Evolutionary conservation across 2,113 vertebrate genomes (phyloP), one percentile per base, ranked within the genome.

Genomic region (Cephalopholis sonnerati): DNA sequence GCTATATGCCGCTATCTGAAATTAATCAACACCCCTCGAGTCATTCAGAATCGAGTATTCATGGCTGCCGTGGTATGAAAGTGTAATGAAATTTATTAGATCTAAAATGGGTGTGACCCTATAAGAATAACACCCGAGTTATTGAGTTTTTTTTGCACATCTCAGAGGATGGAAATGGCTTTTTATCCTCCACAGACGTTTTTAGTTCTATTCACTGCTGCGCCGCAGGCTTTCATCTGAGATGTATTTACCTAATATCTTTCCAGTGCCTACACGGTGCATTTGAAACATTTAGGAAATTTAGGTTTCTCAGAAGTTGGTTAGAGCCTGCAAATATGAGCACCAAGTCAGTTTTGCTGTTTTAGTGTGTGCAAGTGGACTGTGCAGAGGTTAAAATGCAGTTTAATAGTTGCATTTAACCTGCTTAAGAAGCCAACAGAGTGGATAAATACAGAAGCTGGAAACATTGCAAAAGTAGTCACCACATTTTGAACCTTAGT

Each of bases 21-120:
- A 91, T 91, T 84, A 90, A 91, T 90, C 92, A 79, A 77, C 80
- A 79, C 46, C 80, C 84, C 80, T 59, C 25, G 15, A 85, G 89
- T 75, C 80, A 75, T 68, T 63, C 59, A 59, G 55, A 86, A 84
- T 77, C 1, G 15, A 86, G 81, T 81, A 69, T 89, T 84, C 81
- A 79, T 57, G 74, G 53, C 59, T 7, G 53, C 57, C 44, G 18
- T 44, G 53, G 53, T 65, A 53, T 55, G 25, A 89, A 86, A 77
- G 66, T 72, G 53, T 88, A 87, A 89, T 88, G 76, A 72, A 83
- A 88, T 88, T 62, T 78, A 85, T 87, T 79, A 77, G 62, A 88
- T 88, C 65, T 71, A 64, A 86, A 91, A 81, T 81, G 72, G 69
- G 74, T 36, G 61, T 79, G 83, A 91, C 85, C 85, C 65, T 75